Base-by-base conservation (phyloP, 2,888 invertebrate genomes). In the Mylabris sibirica region DNA sequence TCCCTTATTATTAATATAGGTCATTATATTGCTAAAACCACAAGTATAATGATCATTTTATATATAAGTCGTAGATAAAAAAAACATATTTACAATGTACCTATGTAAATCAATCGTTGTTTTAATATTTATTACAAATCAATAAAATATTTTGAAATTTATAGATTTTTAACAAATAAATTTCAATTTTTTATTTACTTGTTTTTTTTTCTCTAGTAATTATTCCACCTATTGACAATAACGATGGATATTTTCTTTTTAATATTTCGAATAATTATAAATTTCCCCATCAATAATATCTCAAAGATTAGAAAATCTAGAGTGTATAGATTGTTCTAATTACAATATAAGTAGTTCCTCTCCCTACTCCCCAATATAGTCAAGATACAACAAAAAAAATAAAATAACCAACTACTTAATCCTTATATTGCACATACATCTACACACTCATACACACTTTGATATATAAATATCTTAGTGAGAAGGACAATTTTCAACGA, bases 401-500 rank as follows among this genome's bases (percentile, higher is more conserved):
- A 12, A 38, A 38, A 38, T 35, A 41, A 12, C 17, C 17, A n/a
- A 44, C 44, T n/a, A n/a, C n/a, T n/a, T n/a, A 44, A 44, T 44
- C 44, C 44, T 44, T 44, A 44, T 44, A 12, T 53, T 22, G 12
- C 22, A 53, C 2, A 22, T 3, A 22, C 20, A 53, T 12, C 17
- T 17, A 44, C 44, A 44, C n/a, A 44, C 8, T 6, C 44, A 6
- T 14, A 38, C 49, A 49, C 1, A 49, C 17, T 20, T 4, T 20
- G 17, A 49, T 20, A 20, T 20, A 49, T n/a, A 49, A 20, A 1
- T 49, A 22, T 53, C 53, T 22, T 53, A 53, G 49, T 20, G 6
- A 49, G 53, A 53, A 53, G 24, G 53, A 22, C 53, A 53, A 53
- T 53, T 53, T 44, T 44, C n/a, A 44, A n/a, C 44, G 44, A 53